A percentile compares a stretch with the other conserved stretches of the same genome.
Conservation (phyloP, 2,797 vertebrate species). For the Ambastaia sidthimunki region DNA sequence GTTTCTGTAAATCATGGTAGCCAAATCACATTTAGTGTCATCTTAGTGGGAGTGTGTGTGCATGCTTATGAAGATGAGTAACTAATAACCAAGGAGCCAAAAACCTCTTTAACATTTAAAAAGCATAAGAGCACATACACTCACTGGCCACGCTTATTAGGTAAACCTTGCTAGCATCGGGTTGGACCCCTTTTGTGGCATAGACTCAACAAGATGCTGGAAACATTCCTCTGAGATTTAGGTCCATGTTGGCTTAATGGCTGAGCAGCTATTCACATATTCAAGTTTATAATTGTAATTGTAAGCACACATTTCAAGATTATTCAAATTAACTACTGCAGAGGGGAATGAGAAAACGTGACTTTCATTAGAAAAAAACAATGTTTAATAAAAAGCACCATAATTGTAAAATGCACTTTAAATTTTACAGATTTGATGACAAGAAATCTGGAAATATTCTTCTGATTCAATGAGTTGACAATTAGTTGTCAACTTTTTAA, state of each 20-base stretch:
- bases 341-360: not conserved
- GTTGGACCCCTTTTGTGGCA: not conserved
- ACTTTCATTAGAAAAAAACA: not conserved
- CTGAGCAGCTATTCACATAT: not conserved
- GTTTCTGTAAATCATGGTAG: constrained; percentile 13
- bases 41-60: constrained; percentile 2
- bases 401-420: not conserved
- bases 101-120: not conserved
- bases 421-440: not conserved
- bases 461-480: constrained; percentile 17
- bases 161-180: not conserved
- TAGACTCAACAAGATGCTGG: not conserved
- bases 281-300: not conserved
- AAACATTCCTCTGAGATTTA: not conserved
- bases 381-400: constrained; percentile 1
- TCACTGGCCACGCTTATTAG: not conserved
- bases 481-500: not conserved
- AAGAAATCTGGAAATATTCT: not conserved
- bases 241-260: not conserved
- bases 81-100: not conserved
- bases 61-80: not conserved
- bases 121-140: not conserved
- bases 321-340: not conserved
- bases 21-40: not conserved
- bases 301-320: constrained; percentile 3